A percentile compares a stretch with the other conserved stretches of the same genome.
These are phyloP conservation scores for Pantala flavescens DNA, from an alignment of 1,140 invertebrate genomes.

Conservation along the genomic window DNA sequence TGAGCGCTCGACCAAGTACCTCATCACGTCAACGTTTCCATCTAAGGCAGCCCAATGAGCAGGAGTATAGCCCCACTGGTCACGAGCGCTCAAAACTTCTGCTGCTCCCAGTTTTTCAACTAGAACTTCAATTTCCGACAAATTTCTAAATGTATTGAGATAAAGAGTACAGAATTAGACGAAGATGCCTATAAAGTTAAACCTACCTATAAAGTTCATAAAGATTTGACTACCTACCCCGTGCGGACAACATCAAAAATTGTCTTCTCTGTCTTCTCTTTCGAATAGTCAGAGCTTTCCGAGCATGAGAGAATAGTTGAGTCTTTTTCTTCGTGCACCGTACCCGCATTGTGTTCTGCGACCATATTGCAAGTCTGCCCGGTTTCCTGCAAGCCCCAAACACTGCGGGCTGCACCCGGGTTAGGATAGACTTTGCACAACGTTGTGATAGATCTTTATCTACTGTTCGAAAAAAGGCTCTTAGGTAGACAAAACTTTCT, in stretches of 20 bases:
- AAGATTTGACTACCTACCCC: constrained; percentile 36
- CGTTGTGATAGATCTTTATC: constrained; percentile 19
- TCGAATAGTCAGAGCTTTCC: constrained; percentile 34
- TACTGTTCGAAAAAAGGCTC: no score
- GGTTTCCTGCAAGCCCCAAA: constrained; percentile 59
- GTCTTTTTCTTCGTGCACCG: constrained; percentile 39
- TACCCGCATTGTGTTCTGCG: constrained; percentile 38
- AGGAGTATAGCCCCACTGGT: constrained; percentile 84
- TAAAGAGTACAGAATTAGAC: no score
- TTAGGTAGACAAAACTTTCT: no score
- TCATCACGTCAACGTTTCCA: constrained; percentile 71
- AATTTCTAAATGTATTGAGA: neutral
- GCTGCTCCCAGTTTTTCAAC: constrained; percentile 59
- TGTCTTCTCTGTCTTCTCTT: constrained; percentile 40
- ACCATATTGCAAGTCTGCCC: constrained; percentile 35
- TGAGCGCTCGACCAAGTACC: constrained; percentile 69
- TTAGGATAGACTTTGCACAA: constrained; percentile 41
- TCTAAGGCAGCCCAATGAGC: constrained; percentile 86
- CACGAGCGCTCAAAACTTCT: constrained; percentile 59
- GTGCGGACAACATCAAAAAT: constrained; percentile 54
- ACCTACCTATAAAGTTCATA: no score
- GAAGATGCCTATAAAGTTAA: no score
- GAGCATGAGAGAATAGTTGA: constrained; percentile 30
- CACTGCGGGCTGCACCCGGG: constrained; percentile 71
- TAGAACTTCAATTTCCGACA: constrained; percentile 60